Conservation (phyloP, 2,113 vertebrate species). For the Hirundichthys speculiger region DNA sequence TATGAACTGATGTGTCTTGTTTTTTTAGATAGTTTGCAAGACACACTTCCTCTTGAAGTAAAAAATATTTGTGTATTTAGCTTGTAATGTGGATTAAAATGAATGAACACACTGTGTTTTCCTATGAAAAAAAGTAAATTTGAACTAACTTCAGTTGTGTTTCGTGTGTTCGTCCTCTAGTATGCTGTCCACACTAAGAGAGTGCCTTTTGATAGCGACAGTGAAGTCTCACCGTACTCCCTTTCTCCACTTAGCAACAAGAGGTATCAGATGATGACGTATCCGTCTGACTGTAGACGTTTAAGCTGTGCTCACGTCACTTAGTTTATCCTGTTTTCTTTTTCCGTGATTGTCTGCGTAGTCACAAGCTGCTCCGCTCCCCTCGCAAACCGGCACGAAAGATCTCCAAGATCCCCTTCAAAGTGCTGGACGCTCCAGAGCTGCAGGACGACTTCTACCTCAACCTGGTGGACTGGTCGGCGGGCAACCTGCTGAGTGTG, state of each 20-base stretch:
- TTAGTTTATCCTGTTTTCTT: background rate
- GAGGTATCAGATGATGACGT: conserved; percentile 66
- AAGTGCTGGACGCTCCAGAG: conserved; percentile 96
- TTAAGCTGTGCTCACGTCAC: background rate
- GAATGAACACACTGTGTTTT: no score
- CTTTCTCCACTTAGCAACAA: conserved; percentile 87
- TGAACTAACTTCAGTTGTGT: conserved; percentile 3
- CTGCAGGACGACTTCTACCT: conserved; percentile 99
- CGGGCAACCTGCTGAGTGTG: conserved; percentile 95
- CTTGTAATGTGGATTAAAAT: no score
- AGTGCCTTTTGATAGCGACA: conserved; percentile 81
- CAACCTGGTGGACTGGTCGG: conserved; percentile 99
- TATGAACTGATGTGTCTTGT: no score
- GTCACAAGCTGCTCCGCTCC: conserved; percentile 95
- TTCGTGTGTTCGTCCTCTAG: conserved; percentile 53
- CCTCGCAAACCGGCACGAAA: conserved; percentile 96
- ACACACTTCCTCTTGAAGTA: no score
- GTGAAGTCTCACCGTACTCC: conserved; percentile 83
- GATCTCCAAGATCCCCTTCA: conserved; percentile 99
- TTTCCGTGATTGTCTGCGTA: conserved; percentile 32
- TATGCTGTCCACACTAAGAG: conserved; percentile 83
- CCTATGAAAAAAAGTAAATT: no score
- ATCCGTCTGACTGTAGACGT: background rate
- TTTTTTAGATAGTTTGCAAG: no score
- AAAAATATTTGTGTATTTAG: no score